Evolutionary conservation across 2,113 vertebrate genomes (phyloP).

Genomic region (Podarcis raffonei): DNA sequence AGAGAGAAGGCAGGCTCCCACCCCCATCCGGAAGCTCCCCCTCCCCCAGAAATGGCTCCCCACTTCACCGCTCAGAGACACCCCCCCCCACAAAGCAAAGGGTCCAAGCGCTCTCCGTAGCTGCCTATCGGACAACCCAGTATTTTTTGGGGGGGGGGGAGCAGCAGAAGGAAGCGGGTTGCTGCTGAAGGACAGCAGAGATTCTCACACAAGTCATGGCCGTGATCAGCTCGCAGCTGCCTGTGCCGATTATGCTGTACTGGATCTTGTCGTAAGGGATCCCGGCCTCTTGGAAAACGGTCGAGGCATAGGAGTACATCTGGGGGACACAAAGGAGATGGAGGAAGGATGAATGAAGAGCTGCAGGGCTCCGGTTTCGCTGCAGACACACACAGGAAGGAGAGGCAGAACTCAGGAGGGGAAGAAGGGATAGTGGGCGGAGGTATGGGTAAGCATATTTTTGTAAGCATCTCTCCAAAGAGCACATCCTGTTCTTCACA

Average conservation of each 20-base stretch:
- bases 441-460: too few species aligned
- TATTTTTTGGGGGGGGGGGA: neutral
- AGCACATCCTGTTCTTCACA: neutral
- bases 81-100: too few species aligned
- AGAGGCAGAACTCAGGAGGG: neutral
- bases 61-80: too few species aligned
- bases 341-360: neutral
- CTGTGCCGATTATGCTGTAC: slow-evolving; percentile 85
- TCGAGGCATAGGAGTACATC: slow-evolving; percentile 89
- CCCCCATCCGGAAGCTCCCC: too few species aligned
- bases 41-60: too few species aligned
- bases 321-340: slow-evolving; percentile 53
- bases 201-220: slow-evolving; percentile 86
- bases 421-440: neutral
- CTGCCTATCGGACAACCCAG: neutral
- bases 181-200: neutral
- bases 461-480: neutral
- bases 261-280: slow-evolving; percentile 80
- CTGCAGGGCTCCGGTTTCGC: neutral
- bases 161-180: neutral
- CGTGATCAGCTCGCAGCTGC: slow-evolving; percentile 85
- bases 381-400: too few species aligned
- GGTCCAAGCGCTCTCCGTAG: neutral
- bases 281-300: slow-evolving; percentile 86
- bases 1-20: too few species aligned